Base-by-base conservation (phyloP, 2,888 invertebrate genomes). In the Diabrotica balteata region DNA sequence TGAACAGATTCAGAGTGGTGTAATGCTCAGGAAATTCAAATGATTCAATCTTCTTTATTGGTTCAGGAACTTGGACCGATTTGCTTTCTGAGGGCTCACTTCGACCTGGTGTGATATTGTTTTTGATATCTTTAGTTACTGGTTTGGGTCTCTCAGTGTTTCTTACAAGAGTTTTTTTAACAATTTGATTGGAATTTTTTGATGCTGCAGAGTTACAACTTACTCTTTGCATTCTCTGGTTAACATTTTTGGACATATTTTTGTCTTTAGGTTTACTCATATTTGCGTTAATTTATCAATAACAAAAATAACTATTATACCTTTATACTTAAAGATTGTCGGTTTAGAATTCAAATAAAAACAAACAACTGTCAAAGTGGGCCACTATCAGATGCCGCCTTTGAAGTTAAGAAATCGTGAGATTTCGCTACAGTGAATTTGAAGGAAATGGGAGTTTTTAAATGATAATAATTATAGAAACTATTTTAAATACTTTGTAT, bases 11-110 rank as follows among this genome's bases (percentile, higher is more conserved):
- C 45, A 76, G 62, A 42, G 75, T 72, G 17, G 78, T 77, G 61
- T 78, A 69, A 47, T 74, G 57, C 69, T 77, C 77, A 8, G 79
- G 78, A 7, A 64, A 55, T 62, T 75, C 66, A 69, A 77, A 75
- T 51, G 60, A 52, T 59, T 54, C 55, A 32, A 59, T n/a, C 8
- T 59, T 51, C 9, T 49, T 69, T 8, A 58, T 42, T 8, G 4
- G 54, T 42, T 61, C 62, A 32, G 52, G 50, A 47, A 50, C 22
- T 46, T 64, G 50, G 51, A 22, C 52, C 44, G 32, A 8, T 61
- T 57, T 66, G 8, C 11, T 17, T 51, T 44, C 22, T 49, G 7
- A 17, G 11, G 43, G 11, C 10, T 45, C 44, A 45, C 44, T 45
- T 11, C 17, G 55, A 11, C 17, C 55, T 11, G 8, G 47, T 4